These are phyloP conservation scores for Xerus rutilus DNA, from an alignment of 2,797 vertebrate species.

Conservation along the genomic window DNA sequence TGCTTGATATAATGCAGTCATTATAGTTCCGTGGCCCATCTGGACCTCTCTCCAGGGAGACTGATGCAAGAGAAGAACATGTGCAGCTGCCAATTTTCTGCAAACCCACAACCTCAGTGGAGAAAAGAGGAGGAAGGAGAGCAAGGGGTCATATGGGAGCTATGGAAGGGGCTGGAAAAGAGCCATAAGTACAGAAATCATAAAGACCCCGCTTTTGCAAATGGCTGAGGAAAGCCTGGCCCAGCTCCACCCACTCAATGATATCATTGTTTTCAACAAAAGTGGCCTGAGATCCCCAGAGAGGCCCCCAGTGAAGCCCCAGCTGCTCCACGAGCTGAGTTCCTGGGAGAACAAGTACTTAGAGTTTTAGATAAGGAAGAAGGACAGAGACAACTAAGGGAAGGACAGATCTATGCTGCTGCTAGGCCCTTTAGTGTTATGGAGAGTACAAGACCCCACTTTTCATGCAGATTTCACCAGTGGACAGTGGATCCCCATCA, in stretches of 20 bases:
- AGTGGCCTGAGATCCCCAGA: slow-evolving; percentile 55
- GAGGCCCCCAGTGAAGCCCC: background rate
- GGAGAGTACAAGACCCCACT: background rate
- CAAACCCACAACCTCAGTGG: slow-evolving; percentile 87
- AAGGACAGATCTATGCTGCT: background rate
- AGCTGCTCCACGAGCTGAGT: background rate
- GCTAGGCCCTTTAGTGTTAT: background rate
- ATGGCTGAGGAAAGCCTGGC: slow-evolving; percentile 54
- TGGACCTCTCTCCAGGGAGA: slow-evolving; percentile 57
- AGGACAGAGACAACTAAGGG: background rate
- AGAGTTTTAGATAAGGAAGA: slow-evolving; percentile 24
- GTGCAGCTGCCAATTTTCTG: slow-evolving; percentile 85
- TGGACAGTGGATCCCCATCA: background rate
- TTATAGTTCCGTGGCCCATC: slow-evolving; percentile 64
- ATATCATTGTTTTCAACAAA: slow-evolving; percentile 85
- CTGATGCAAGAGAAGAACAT: slow-evolving; percentile 65
- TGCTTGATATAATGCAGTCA: slow-evolving; percentile 71
- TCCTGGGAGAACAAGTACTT: slow-evolving; percentile 3
- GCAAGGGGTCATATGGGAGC: background rate
- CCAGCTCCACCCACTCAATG: slow-evolving; percentile 82
- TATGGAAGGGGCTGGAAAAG: slow-evolving; percentile 80
- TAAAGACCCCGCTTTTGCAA: slow-evolving; percentile 84
- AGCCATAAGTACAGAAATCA: slow-evolving; percentile 87
- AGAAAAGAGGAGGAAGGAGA: background rate
- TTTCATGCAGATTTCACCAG: background rate